Evolutionary conservation across 2,888 invertebrate species (phyloP).

Genomic region (Torymus tubicola): DNA sequence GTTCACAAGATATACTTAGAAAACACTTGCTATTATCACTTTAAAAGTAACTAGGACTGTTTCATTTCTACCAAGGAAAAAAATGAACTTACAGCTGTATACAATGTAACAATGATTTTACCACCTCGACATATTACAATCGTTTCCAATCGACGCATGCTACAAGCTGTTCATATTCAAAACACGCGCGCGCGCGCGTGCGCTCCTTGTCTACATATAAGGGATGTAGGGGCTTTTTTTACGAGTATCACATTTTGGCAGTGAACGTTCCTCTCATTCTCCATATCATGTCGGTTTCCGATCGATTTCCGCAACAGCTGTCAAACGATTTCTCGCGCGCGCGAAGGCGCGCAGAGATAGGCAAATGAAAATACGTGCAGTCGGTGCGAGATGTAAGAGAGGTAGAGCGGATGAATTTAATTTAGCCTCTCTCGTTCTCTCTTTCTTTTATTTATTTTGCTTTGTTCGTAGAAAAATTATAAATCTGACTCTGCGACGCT

Average conservation of each 20-base stretch:
- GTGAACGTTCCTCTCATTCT: conserved; percentile 68
- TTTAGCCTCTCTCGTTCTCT: no score
- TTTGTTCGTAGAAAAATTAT: conserved; percentile 34
- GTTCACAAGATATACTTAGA: no score
- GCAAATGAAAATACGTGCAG: no score
- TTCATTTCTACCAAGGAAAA: neutral
- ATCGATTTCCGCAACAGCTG: neutral
- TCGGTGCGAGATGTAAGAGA: no score
- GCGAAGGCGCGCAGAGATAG: no score
- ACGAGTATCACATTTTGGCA: conserved; percentile 76
- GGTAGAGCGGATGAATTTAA: no score
- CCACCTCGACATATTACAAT: no score
- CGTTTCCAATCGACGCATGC: conserved; percentile 46
- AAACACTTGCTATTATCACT: no score
- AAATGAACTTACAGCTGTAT: neutral
- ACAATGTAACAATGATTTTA: no score
- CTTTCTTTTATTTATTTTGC: neutral
- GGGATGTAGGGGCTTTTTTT: conserved; percentile 66
- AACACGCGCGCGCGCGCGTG: conserved; percentile 60
- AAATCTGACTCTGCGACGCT: conserved; percentile 30
- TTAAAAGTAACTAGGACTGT: conserved; percentile 10
- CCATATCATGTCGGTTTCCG: conserved; percentile 24
- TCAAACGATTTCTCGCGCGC: neutral
- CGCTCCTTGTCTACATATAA: conserved; percentile 63
- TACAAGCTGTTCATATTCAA: conserved; percentile 20